phyloP scores from a whole-genome alignment of 2,797 vertebrate genomes.

The Capromys pilorides region DNA sequence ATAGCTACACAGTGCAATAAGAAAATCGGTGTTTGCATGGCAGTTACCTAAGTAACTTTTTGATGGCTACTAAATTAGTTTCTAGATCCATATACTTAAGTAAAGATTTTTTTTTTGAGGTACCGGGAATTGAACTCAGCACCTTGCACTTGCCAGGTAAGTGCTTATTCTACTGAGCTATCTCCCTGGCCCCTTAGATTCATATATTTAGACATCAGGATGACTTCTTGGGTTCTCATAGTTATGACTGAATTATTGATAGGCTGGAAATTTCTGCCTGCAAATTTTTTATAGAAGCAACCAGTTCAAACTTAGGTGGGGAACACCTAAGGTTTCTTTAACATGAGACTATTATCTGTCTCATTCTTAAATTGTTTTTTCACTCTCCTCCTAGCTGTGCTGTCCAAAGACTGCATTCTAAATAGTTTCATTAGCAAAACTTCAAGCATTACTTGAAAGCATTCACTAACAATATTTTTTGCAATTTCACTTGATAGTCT shows the following conservation, averaged over 20 bases:
- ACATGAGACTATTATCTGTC: background rate
- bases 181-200: background rate
- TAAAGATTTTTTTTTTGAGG: too few relatives aligned
- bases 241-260: background rate
- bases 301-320: background rate
- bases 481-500: conserved; percentile 12
- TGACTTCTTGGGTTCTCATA: background rate
- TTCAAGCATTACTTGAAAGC: conserved; percentile 16
- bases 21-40: background rate
- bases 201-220: background rate
- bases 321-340: background rate
- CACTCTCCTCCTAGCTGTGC: background rate
- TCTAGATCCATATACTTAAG: background rate
- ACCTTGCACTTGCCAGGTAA: too few relatives aligned
- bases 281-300: background rate
- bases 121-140: too few relatives aligned
- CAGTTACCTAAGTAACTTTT: background rate
- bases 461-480: conserved; percentile 8
- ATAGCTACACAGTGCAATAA: background rate
- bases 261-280: background rate
- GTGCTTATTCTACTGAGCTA: too few relatives aligned
- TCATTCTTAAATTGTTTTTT: background rate
- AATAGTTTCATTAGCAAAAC: background rate
- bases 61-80: background rate
- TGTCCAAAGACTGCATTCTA: background rate